Conservation (phyloP, 1,140 invertebrate species). For the Dendroctonus ponderosae region DNA sequence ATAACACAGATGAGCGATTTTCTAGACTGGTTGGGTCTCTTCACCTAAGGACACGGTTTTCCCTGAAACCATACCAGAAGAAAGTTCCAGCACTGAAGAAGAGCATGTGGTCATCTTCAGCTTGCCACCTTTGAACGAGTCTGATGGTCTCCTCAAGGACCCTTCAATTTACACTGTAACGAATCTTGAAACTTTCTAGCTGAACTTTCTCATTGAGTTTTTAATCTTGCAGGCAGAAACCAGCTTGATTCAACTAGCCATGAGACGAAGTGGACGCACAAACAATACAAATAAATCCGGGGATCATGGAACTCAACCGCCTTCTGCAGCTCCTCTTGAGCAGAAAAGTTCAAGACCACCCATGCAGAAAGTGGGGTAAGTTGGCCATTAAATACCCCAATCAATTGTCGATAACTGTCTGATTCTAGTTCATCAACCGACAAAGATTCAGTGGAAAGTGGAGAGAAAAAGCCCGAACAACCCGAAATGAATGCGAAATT, state of each 20-base stretch:
- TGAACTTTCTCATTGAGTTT: not conserved
- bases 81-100: slow-evolving; percentile 86
- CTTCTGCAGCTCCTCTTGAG: slow-evolving; percentile 52
- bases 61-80: slow-evolving; percentile 88
- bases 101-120: slow-evolving; percentile 85
- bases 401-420: too few relatives aligned
- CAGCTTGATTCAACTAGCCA: slow-evolving; percentile 60
- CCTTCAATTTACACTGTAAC: slow-evolving; percentile 67
- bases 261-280: slow-evolving; percentile 54
- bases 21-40: slow-evolving; percentile 68
- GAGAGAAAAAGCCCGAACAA: slow-evolving; percentile 26
- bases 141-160: slow-evolving; percentile 57
- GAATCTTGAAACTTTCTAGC: not conserved
- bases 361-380: slow-evolving; percentile 60
- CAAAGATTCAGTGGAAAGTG: slow-evolving; percentile 55
- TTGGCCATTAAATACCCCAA: not conserved
- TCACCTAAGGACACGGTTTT: slow-evolving; percentile 84
- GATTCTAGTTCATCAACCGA: slow-evolving; percentile 53
- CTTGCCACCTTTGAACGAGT: slow-evolving; percentile 68
- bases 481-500: slow-evolving; percentile 17
- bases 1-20: slow-evolving; percentile 22
- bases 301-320: slow-evolving; percentile 47
- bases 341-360: slow-evolving; percentile 53
- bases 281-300: slow-evolving; percentile 42
- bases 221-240: slow-evolving; percentile 53